Evolutionary conservation across 2,113 vertebrate genomes (phyloP).

Genomic region (Xerus inauris): DNA sequence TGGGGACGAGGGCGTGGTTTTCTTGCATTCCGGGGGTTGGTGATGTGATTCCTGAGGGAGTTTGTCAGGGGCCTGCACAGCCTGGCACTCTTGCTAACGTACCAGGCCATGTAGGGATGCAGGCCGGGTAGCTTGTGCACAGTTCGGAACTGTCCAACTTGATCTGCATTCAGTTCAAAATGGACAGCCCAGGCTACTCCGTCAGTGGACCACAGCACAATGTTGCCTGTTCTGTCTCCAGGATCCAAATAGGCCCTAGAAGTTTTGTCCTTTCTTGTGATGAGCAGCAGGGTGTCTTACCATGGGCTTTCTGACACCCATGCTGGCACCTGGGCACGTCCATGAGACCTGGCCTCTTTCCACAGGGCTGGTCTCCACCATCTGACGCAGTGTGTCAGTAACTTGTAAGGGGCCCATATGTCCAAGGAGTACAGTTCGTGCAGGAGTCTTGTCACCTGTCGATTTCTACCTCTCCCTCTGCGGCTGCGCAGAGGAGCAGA

Average conservation of each 20-base stretch:
- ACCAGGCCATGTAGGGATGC: fast-evolving
- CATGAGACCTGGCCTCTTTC: background rate
- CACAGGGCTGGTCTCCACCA: background rate
- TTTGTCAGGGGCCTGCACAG: background rate
- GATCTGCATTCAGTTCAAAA: no score
- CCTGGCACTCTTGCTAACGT: no score
- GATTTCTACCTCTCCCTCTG: no score
- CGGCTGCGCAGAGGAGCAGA: background rate
- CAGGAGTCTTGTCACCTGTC: background rate
- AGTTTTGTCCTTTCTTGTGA: background rate
- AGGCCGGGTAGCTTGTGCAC: fast-evolving
- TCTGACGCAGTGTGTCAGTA: background rate
- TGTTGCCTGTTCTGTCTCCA: background rate
- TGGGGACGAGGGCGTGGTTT: fast-evolving
- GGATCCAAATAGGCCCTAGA: no score
- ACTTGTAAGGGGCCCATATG: background rate
- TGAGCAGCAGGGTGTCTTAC: fast-evolving
- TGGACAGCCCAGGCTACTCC: fast-evolving
- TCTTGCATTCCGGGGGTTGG: background rate
- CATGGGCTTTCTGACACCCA: no score
- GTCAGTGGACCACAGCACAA: background rate
- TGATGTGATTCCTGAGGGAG: fast-evolving
- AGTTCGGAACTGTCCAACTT: fast-evolving
- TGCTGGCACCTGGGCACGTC: fast-evolving
- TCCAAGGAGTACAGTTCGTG: background rate